phyloP scores from a whole-genome alignment of 1,140 invertebrate genomes.

The Bombyx mori region DNA sequence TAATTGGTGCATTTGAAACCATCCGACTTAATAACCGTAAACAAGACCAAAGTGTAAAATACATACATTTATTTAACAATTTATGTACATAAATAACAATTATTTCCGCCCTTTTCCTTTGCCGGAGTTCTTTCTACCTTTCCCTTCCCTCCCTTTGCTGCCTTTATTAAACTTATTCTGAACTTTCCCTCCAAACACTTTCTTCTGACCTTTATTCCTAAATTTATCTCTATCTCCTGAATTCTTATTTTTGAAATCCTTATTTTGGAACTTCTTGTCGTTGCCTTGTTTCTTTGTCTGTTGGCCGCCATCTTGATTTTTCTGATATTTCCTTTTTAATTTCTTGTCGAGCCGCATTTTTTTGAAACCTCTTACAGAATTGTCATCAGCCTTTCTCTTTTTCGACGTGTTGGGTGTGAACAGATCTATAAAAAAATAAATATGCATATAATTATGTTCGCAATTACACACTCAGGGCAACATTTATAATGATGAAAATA shows the following conservation, averaged over 20 bases:
- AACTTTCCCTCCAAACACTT: conserved; percentile 57
- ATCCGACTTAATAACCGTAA: too few relatives aligned
- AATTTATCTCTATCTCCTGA: conserved; percentile 15
- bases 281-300: conserved; percentile 19
- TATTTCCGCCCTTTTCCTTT: conserved; percentile 35
- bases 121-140: conserved; percentile 12
- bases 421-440: conserved; percentile 46
- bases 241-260: conserved; percentile 11
- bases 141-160: conserved; percentile 22
- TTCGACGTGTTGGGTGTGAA: conserved; percentile 44
- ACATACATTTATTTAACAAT: not conserved
- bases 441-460: not conserved
- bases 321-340: conserved; percentile 49
- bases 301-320: conserved; percentile 25
- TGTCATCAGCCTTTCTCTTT: conserved; percentile 48
- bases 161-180: conserved; percentile 37
- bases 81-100: not conserved
- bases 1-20: too few relatives aligned
- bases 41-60: too few relatives aligned
- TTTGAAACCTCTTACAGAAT: conserved; percentile 48
- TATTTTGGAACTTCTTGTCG: conserved; percentile 31
- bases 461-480: too few relatives aligned
- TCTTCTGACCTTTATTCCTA: conserved; percentile 37
- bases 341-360: conserved; percentile 62
- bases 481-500: too few relatives aligned